Percentiles rank a stretch among this genome's conserved stretches.
These are phyloP conservation scores for Setipinna tenuifilis DNA, from an alignment of 2,797 vertebrate species.

Conservation along the genomic window DNA sequence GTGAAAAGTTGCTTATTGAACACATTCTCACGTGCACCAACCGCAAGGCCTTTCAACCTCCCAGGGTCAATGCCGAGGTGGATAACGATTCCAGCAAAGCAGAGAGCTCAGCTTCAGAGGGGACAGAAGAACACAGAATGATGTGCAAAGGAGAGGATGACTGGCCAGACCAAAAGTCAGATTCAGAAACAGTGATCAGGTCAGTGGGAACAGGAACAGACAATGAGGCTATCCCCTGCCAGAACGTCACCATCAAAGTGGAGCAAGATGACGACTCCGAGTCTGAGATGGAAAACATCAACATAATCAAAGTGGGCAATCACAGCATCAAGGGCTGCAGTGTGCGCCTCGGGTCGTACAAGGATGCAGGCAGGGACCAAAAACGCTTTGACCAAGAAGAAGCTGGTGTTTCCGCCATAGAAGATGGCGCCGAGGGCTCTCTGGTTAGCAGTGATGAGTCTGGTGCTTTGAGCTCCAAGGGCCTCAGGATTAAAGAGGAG, in stretches of 20 bases:
- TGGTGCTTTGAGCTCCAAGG: constrained; percentile 58
- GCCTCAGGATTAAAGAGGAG: constrained; percentile 73
- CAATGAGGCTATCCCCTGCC: constrained; percentile 72
- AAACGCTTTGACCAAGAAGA: constrained; percentile 52
- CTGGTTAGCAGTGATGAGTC: constrained; percentile 63
- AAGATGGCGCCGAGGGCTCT: constrained; percentile 63
- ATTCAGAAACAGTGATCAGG: constrained; percentile 60
- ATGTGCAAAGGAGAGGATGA: constrained; percentile 82
- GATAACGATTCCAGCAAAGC: constrained; percentile 85
- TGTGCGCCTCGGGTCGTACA: constrained; percentile 70
- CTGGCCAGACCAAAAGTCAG: constrained; percentile 67
- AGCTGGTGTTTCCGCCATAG: constrained; percentile 61
- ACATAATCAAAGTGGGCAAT: constrained; percentile 83
- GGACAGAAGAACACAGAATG: constrained; percentile 77
- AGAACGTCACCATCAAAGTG: constrained; percentile 86
- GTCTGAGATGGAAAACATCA: constrained; percentile 82
- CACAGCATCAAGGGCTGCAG: constrained; percentile 77
- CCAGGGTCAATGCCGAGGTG: constrained; percentile 68
- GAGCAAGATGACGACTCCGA: constrained; percentile 85
- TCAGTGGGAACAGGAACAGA: constrained; percentile 74
- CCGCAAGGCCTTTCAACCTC: constrained; percentile 85
- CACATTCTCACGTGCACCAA: constrained; percentile 96
- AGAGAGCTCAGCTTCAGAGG: constrained; percentile 83
- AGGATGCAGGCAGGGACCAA: constrained; percentile 73
- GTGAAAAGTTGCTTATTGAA: constrained; percentile 94